A percentile compares a stretch with the other conserved stretches of the same genome.
Conservation (phyloP, 2,888 invertebrate genomes). For the Cantharis nigra region DNA sequence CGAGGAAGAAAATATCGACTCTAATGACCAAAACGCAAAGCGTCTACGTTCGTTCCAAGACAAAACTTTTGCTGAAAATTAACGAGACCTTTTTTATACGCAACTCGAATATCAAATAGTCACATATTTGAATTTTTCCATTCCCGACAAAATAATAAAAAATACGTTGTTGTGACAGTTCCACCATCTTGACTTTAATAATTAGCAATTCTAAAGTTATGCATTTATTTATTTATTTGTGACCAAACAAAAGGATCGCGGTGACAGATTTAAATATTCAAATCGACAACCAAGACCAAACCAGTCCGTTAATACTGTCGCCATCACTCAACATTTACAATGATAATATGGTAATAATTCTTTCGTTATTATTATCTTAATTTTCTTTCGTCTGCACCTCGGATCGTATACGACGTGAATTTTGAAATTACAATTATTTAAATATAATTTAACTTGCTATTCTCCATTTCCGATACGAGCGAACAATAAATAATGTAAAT, state of each 20-base stretch:
- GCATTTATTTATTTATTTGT: conserved; percentile 50
- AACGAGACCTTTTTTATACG: conserved; percentile 47
- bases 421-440: background rate
- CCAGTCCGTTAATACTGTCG: conserved; percentile 43
- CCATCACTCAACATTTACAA: conserved; percentile 32
- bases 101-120: conserved; percentile 40
- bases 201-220: conserved; percentile 55
- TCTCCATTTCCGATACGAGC: background rate
- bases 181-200: conserved; percentile 45
- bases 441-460: background rate
- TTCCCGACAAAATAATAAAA: conserved; percentile 32
- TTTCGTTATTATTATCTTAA: conserved; percentile 25
- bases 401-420: background rate
- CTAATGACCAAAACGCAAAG: conserved; percentile 23
- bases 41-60: background rate
- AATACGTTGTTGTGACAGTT: conserved; percentile 41
- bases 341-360: conserved; percentile 30
- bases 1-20: conserved; percentile 38
- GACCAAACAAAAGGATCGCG: conserved; percentile 52
- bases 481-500: too few species aligned
- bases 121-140: conserved; percentile 37
- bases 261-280: conserved; percentile 55
- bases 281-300: conserved; percentile 46
- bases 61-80: conserved; percentile 44
- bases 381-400: conserved; percentile 12